A percentile compares a stretch with the other conserved stretches of the same genome.
Conservation (phyloP, 2,113 vertebrate species). For the Nycticryphes semicollaris region DNA sequence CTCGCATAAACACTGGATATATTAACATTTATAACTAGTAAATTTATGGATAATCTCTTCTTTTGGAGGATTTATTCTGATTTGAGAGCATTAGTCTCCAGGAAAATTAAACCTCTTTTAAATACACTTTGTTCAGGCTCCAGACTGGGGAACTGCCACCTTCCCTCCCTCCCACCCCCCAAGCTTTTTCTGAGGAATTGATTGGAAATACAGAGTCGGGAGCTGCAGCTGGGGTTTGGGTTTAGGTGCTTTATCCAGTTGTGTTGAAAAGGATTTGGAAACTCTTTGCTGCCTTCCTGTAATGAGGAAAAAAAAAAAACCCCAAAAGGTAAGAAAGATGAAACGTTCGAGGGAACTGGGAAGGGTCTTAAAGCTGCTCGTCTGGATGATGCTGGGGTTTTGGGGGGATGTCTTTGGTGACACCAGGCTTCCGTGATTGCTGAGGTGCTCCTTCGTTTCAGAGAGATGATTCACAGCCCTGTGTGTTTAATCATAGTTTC, state of each 20-base stretch:
- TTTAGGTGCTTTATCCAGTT: background rate
- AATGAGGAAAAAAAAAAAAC: background rate
- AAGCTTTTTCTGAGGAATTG: background rate
- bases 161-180: background rate
- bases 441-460: accelerated
- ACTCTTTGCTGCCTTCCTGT: background rate
- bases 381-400: background rate
- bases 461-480: constrained; percentile 6
- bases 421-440: background rate
- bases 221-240: background rate
- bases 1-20: constrained; percentile 12
- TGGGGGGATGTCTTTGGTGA: background rate
- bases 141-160: background rate
- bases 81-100: constrained; percentile 36
- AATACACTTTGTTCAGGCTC: constrained; percentile 45
- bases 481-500: background rate
- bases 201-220: background rate
- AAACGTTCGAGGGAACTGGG: background rate
- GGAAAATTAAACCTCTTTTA: constrained; percentile 54
- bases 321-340: background rate
- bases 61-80: constrained; percentile 54
- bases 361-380: background rate
- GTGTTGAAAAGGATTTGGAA: background rate
- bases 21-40: constrained; percentile 51
- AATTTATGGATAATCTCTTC: constrained; percentile 62